Evolutionary conservation across 2,888 invertebrate genomes (phyloP).

Genomic region (Megastigmus dorsalis): DNA sequence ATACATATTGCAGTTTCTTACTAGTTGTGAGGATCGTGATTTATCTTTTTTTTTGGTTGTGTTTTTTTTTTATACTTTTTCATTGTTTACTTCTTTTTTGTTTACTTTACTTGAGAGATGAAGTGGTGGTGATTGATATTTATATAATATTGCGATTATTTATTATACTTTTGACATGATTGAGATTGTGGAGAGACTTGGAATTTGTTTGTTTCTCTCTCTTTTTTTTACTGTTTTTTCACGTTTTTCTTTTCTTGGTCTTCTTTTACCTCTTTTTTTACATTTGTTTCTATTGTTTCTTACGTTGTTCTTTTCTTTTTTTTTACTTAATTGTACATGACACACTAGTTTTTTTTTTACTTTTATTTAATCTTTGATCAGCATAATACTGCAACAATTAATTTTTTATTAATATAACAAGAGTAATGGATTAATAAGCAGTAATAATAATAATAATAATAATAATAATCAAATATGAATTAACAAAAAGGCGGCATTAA

Average conservation of each 20-base stretch:
- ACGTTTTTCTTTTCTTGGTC: constrained; percentile 53
- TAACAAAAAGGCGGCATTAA: constrained; percentile 45
- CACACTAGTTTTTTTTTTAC: constrained; percentile 49
- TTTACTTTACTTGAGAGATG: constrained; percentile 52
- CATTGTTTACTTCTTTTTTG: constrained; percentile 61
- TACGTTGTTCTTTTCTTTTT: constrained; percentile 57
- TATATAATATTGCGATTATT: constrained; percentile 55
- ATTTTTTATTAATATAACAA: constrained; percentile 60
- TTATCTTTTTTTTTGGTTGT: constrained; percentile 64
- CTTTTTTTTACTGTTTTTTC: constrained; percentile 67
- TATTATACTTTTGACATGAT: constrained; percentile 66
- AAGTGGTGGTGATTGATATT: constrained; percentile 53
- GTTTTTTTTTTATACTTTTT: constrained; percentile 62
- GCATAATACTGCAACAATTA: constrained; percentile 61
- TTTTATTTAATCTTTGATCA: constrained; percentile 65
- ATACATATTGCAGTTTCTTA: constrained; percentile 57
- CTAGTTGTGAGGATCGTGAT: constrained; percentile 63
- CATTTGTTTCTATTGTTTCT: constrained; percentile 57
- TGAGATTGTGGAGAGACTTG: constrained; percentile 72
- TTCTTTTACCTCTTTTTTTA: constrained; percentile 58
- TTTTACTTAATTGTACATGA: constrained; percentile 61
- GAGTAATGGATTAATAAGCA: constrained; percentile 58
- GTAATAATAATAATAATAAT: constrained; percentile 52
- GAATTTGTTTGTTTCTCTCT: constrained; percentile 51
- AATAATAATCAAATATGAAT: constrained; percentile 44